A percentile compares a stretch with the other conserved stretches of the same genome.
These are phyloP conservation scores for Tachysurus vachellii DNA, from an alignment of 2,113 vertebrate species.

Conservation along the genomic window DNA sequence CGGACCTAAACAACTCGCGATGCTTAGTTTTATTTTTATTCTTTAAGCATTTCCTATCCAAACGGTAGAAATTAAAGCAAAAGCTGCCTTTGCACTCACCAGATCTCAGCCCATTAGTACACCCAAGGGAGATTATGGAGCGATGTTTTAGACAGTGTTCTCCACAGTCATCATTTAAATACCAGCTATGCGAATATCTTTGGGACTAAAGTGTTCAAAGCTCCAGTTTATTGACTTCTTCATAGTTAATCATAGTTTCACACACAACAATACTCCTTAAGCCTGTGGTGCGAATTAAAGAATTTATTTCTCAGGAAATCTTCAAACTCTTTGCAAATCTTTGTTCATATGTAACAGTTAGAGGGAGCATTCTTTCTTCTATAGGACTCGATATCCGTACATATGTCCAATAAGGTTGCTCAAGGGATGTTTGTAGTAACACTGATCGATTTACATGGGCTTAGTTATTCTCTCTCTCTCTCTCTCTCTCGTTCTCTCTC, in stretches of 20 bases:
- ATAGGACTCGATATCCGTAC: neutral
- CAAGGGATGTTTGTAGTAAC: neutral
- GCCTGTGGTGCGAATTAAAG: neutral
- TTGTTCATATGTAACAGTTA: neutral
- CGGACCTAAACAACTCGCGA: neutral
- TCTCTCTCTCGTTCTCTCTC: too few species aligned
- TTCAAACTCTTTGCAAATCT: neutral
- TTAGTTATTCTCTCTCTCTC: neutral
- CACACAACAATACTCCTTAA: neutral
- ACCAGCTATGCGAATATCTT: neutral
- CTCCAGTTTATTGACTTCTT: neutral
- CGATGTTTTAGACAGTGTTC: neutral
- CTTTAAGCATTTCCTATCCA: neutral
- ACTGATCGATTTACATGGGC: neutral
- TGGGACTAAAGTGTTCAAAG: neutral
- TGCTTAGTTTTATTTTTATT: constrained; percentile 3
- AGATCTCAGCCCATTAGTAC: neutral
- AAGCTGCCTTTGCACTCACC: neutral
- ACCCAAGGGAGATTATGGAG: neutral
- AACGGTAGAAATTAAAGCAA: neutral
- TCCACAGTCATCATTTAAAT: neutral
- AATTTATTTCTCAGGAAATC: neutral
- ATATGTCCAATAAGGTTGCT: neutral
- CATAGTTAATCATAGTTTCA: neutral
- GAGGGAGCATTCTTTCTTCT: neutral